phyloP scores from a whole-genome alignment of 1,140 invertebrate species.

The Sycophaga agraensis region DNA sequence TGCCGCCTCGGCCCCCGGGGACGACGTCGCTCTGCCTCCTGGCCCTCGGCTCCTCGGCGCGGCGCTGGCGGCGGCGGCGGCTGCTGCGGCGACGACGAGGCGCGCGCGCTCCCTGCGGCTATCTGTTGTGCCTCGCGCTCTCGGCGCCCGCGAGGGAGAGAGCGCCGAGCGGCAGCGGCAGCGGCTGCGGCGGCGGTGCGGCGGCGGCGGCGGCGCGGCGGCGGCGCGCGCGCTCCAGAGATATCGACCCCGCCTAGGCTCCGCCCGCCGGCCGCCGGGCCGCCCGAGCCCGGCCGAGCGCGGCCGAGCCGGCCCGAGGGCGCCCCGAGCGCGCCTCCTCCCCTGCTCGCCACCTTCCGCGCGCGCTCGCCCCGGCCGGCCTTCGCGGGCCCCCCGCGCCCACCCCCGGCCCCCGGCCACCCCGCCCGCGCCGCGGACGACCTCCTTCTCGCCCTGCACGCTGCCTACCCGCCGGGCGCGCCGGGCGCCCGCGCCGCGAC shows the following conservation, averaged over 20 bases:
- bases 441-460: no score
- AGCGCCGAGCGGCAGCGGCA: neutral
- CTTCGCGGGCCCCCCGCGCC: constrained; percentile 7
- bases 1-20: neutral
- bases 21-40: neutral
- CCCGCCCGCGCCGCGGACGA: constrained; percentile 1
- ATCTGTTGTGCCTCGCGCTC: constrained; percentile 10
- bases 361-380: constrained; percentile 10
- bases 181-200: neutral
- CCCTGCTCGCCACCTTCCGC: no score
- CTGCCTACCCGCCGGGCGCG: no score
- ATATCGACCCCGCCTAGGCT: constrained; percentile 57
- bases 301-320: constrained; percentile 4
- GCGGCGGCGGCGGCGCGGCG: neutral
- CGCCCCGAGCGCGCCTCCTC: constrained; percentile 2
- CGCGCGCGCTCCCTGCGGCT: constrained; percentile 32
- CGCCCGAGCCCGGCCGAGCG: constrained; percentile 21
- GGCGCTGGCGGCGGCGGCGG: neutral
- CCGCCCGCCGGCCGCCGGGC: constrained; percentile 45
- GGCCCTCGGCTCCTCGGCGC: constrained; percentile 6
- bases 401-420: constrained; percentile 4
- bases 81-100: constrained; percentile 25
- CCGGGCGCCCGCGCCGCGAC: no score
- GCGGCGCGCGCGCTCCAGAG: constrained; percentile 8
- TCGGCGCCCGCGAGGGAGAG: no score